phyloP scores from a whole-genome alignment of 2,797 vertebrate genomes.

The Danio aesculapii region DNA sequence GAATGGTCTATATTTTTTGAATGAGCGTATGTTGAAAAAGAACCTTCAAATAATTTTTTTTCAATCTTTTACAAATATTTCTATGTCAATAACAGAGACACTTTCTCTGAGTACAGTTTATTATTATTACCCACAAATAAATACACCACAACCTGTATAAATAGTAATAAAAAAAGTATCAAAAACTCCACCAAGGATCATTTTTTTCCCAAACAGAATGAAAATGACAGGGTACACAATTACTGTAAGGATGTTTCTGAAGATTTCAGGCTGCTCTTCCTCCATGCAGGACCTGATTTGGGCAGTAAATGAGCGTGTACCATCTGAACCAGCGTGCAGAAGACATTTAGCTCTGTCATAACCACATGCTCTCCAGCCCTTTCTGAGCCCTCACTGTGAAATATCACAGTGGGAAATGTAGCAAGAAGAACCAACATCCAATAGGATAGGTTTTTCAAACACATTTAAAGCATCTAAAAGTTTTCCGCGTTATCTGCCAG shows the following conservation, averaged over 20 bases:
- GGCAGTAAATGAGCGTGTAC: not conserved
- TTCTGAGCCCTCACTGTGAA: slow-evolving; percentile 13
- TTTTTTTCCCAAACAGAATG: not conserved
- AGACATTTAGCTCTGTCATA: slow-evolving; percentile 1
- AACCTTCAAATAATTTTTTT: not conserved
- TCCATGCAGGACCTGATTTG: not conserved
- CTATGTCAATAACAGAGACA: not conserved
- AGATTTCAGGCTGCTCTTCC: not conserved
- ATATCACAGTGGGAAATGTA: not conserved
- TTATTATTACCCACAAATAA: not conserved
- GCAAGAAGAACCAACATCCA: not conserved
- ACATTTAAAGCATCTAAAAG: slow-evolving; percentile 14
- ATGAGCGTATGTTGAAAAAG: no score
- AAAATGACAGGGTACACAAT: not conserved
- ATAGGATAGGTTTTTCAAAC: slow-evolving; percentile 12
- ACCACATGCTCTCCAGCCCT: not conserved
- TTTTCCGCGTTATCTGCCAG: slow-evolving; percentile 44
- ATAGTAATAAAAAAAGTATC: not conserved
- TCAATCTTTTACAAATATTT: no score
- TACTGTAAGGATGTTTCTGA: not conserved
- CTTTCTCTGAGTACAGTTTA: not conserved
- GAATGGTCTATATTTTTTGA: no score
- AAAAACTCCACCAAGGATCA: not conserved
- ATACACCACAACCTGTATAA: not conserved
- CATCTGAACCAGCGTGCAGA: not conserved